phyloP scores from a whole-genome alignment of 2,113 vertebrate genomes.

The Tachuris rubrigastra region DNA sequence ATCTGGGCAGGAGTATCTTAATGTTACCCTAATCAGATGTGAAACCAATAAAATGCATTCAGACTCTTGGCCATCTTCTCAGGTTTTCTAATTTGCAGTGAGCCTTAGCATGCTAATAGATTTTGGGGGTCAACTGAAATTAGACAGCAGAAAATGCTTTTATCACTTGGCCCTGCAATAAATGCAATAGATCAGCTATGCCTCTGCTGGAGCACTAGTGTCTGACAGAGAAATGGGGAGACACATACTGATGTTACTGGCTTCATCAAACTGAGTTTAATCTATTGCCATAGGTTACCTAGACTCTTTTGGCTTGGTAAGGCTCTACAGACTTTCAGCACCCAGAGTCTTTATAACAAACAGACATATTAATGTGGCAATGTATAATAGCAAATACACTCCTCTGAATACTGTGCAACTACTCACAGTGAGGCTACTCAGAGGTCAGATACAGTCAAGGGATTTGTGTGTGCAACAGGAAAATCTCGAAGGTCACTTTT shows the following conservation, averaged over 20 bases:
- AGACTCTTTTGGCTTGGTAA: background rate
- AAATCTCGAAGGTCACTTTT: background rate
- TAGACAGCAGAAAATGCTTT: background rate
- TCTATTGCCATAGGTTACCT: background rate
- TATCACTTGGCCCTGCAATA: background rate
- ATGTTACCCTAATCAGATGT: background rate
- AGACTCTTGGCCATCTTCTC: background rate
- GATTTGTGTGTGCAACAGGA: background rate
- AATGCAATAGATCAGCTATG: background rate
- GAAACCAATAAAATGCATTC: background rate
- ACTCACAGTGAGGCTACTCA: background rate
- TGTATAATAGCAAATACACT: background rate
- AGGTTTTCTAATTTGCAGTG: background rate
- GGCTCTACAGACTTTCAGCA: background rate
- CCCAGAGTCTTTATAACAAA: background rate
- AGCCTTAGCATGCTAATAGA: background rate
- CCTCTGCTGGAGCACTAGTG: background rate
- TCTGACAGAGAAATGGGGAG: background rate
- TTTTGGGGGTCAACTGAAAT: background rate
- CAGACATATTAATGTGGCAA: background rate
- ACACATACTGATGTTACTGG: background rate
- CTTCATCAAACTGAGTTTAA: background rate
- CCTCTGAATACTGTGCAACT: background rate
- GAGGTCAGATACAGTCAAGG: background rate
- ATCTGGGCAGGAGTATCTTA: background rate